Evolutionary conservation across 64 coral and sea anemone species (phyloP).

Genomic region (Orbicella faveolata): DNA sequence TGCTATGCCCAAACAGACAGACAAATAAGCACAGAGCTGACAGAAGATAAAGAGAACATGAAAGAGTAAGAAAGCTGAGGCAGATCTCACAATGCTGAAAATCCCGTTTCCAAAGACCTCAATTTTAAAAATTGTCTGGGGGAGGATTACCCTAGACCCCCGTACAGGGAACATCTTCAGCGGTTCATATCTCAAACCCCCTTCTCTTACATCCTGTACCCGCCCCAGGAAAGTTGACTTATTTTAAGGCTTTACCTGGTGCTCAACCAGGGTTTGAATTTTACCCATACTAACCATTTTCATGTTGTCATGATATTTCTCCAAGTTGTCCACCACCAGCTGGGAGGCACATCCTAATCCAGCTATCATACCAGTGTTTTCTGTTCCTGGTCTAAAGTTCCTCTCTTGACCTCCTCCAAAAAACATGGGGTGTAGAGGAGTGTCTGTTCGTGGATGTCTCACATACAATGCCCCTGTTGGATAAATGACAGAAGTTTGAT

Average conservation of each 20-base stretch:
- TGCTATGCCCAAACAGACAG: too few relatives aligned
- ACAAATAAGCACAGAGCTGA: too few relatives aligned
- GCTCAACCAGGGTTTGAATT: background rate
- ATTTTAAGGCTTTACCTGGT: background rate
- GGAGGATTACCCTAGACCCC: too few relatives aligned
- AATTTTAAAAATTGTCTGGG: too few relatives aligned
- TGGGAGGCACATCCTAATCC: slow-evolving; percentile 85
- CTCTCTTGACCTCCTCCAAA: slow-evolving; percentile 97
- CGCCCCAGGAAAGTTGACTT: too few relatives aligned
- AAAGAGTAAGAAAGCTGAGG: too few relatives aligned
- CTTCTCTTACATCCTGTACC: too few relatives aligned
- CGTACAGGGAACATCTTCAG: too few relatives aligned
- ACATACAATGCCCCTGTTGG: slow-evolving; percentile 81
- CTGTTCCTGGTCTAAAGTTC: slow-evolving; percentile 92
- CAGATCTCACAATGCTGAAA: too few relatives aligned
- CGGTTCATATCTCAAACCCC: too few relatives aligned
- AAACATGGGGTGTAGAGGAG: slow-evolving; percentile 84
- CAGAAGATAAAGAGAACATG: too few relatives aligned
- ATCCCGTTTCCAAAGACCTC: too few relatives aligned
- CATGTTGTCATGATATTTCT: slow-evolving; percentile 78
- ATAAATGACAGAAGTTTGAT: background rate
- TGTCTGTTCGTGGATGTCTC: slow-evolving; percentile 2
- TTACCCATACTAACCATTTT: slow-evolving; percentile 59
- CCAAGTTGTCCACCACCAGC: slow-evolving; percentile 86
- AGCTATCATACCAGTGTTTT: slow-evolving; percentile 99